Evolutionary conservation across 2,888 invertebrate species (phyloP).

Genomic region (Sarcophaga caerulescens): DNA sequence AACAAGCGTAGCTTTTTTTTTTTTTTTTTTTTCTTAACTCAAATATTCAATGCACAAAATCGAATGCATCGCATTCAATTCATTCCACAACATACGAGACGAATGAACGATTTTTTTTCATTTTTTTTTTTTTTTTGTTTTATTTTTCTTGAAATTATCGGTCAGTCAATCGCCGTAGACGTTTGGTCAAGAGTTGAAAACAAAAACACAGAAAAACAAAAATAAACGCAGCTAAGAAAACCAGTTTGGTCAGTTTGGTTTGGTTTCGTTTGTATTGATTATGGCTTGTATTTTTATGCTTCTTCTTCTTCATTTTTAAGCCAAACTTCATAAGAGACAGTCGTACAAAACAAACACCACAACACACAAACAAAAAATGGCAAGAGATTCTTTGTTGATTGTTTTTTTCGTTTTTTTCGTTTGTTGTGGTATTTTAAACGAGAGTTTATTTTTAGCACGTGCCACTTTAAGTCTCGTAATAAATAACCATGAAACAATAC

Average conservation of each 20-base stretch:
- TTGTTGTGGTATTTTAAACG: slow-evolving; percentile 45
- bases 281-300: neutral
- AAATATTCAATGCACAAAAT: too few species aligned
- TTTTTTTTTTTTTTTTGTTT: neutral
- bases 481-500: slow-evolving; percentile 14
- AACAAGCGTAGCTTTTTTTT: too few species aligned
- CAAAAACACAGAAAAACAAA: neutral
- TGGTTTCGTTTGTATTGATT: neutral
- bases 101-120: too few species aligned
- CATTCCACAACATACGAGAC: too few species aligned
- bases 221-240: slow-evolving; percentile 30
- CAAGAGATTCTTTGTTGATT: slow-evolving; percentile 46
- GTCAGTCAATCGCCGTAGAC: slow-evolving; percentile 4
- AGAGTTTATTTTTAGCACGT: slow-evolving; percentile 68
- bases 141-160: slow-evolving; percentile 21
- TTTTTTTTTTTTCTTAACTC: too few species aligned
- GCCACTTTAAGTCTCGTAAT: slow-evolving; percentile 51
- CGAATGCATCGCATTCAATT: neutral
- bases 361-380: too few species aligned
- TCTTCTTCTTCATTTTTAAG: neutral
- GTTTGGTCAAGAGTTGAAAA: neutral
- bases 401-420: neutral
- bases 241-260: slow-evolving; percentile 47
- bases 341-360: slow-evolving; percentile 15
- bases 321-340: slow-evolving; percentile 15